phyloP scores from a whole-genome alignment of 1,140 invertebrate species.

The Temnothorax curvispinosus region DNA sequence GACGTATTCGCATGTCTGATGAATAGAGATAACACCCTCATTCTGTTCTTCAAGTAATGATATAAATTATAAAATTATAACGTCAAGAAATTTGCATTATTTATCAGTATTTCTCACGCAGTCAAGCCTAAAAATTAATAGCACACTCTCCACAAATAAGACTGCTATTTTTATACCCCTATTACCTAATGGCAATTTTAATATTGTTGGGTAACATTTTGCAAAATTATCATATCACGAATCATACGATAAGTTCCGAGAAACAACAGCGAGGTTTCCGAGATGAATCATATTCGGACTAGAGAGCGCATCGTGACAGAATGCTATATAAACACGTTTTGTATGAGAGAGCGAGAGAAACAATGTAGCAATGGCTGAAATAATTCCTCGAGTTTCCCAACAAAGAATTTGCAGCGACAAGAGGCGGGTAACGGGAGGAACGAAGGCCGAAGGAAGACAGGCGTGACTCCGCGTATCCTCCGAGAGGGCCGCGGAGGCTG shows the following conservation, averaged over 20 bases:
- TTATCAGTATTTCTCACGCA: background rate
- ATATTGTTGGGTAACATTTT: background rate
- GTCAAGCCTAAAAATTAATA: background rate
- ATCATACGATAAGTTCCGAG: background rate
- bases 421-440: slow-evolving; percentile 19
- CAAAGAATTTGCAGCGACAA: slow-evolving; percentile 39
- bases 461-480: slow-evolving; percentile 61
- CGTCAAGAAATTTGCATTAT: background rate
- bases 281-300: background rate
- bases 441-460: slow-evolving; percentile 69
- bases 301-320: background rate
- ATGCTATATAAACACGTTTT: background rate
- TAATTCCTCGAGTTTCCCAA: slow-evolving; percentile 55
- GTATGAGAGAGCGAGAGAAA: background rate
- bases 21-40: slow-evolving; percentile 25
- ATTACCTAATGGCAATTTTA: background rate
- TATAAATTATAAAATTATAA: slow-evolving; percentile 2
- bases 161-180: background rate
- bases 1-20: background rate
- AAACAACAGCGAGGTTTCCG: background rate
- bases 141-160: background rate
- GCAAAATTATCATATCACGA: background rate
- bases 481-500: slow-evolving; percentile 54
- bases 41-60: background rate
- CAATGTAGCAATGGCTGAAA: slow-evolving; percentile 27